Percentiles rank a stretch among this genome's conserved stretches.
Evolutionary conservation across 2,888 invertebrate species (phyloP).

Genomic region (Erebia aethiops): DNA sequence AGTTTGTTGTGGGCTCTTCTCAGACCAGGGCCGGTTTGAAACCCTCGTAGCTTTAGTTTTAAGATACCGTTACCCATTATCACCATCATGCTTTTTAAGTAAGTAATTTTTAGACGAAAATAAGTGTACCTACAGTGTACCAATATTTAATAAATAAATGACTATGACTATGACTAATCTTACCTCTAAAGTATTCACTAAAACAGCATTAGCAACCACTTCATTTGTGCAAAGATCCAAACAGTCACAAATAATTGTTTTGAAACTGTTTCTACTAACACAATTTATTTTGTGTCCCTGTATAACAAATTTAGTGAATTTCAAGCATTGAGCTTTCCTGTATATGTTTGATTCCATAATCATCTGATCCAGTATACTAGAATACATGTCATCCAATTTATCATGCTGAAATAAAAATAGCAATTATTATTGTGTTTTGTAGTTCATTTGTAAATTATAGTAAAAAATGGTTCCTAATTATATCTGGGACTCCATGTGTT

Average conservation of each 20-base stretch:
- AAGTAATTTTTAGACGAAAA: too few species aligned
- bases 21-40: too few species aligned
- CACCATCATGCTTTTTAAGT: too few species aligned
- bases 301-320: constrained; percentile 58
- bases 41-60: too few species aligned
- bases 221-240: constrained; percentile 62
- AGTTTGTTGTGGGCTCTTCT: too few species aligned
- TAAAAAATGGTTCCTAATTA: not conserved
- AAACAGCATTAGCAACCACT: constrained; percentile 58
- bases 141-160: too few species aligned
- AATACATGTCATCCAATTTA: constrained; percentile 60
- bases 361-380: constrained; percentile 58
- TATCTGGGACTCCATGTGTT: too few species aligned
- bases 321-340: constrained; percentile 60
- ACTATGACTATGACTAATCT: too few species aligned
- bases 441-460: not conserved
- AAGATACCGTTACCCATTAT: too few species aligned
- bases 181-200: constrained; percentile 64
- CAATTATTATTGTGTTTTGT: not conserved
- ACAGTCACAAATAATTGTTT: constrained; percentile 60
- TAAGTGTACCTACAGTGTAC: too few species aligned
- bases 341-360: constrained; percentile 64
- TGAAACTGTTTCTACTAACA: constrained; percentile 56
- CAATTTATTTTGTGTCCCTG: constrained; percentile 61
- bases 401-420: constrained; percentile 52